phyloP scores from a whole-genome alignment of 53 echinoderm and acorn worm species.

The Apostichopus leukothele region DNA sequence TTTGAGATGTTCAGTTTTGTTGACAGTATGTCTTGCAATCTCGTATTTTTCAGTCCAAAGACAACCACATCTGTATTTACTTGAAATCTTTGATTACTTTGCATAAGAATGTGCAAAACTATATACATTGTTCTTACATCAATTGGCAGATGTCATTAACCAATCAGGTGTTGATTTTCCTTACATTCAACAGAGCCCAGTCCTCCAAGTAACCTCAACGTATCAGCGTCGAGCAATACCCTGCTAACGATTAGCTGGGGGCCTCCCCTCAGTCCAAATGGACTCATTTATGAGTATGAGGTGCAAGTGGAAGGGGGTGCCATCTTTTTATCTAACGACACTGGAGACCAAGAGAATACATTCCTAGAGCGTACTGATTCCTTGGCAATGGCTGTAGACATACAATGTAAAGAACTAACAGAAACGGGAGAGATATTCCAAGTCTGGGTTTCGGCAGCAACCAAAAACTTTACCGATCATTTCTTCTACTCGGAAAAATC shows the following conservation, averaged over 20 bases:
- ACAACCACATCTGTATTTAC: too few species aligned
- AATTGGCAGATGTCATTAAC: too few species aligned
- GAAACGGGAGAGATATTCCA: neutral
- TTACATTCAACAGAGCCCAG: neutral
- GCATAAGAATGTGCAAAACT: too few species aligned
- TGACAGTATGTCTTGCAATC: too few species aligned
- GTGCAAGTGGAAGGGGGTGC: neutral
- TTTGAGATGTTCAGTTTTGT: too few species aligned
- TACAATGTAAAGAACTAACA: neutral
- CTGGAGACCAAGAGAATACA: too few species aligned
- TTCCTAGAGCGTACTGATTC: neutral
- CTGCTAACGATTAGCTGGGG: neutral
- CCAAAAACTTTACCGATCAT: slow-evolving; percentile 5
- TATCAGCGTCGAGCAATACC: neutral
- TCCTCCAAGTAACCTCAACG: neutral
- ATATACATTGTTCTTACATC: too few species aligned
- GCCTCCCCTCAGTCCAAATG: slow-evolving; percentile 3
- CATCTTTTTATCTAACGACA: neutral
- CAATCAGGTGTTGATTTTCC: neutral
- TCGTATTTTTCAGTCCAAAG: too few species aligned
- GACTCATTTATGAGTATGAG: slow-evolving; percentile 6
- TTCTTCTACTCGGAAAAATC: neutral
- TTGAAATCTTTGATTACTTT: too few species aligned
- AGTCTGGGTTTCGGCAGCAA: neutral
- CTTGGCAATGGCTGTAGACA: neutral